phyloP scores from a whole-genome alignment of 2,797 vertebrate species.

The Pachyuromys duprasi region DNA sequence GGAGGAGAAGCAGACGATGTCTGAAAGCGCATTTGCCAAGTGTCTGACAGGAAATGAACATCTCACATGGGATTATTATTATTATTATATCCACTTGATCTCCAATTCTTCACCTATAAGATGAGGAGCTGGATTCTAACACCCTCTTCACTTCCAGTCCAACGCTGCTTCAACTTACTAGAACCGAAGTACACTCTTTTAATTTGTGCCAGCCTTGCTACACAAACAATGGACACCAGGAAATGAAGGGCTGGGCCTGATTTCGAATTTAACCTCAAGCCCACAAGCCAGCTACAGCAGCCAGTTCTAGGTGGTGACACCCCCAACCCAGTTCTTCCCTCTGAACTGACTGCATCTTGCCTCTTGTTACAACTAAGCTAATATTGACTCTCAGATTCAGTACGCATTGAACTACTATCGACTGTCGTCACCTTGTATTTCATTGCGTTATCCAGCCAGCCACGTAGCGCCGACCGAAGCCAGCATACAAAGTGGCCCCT shows the following conservation, averaged over 20 bases:
- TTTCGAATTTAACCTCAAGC: background rate
- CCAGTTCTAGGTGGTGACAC: background rate
- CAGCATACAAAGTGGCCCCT: background rate
- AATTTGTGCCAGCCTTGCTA: background rate
- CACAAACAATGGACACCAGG: background rate
- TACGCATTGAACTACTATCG: slow-evolving; percentile 17
- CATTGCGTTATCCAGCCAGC: slow-evolving; percentile 39
- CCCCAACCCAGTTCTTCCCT: background rate
- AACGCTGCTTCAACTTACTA: background rate
- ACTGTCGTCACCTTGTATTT: slow-evolving; percentile 11
- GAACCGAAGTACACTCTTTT: background rate
- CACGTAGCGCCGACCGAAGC: background rate
- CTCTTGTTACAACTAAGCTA: slow-evolving; percentile 14
- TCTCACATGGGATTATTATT: background rate
- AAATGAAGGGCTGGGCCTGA: background rate
- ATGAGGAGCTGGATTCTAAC: background rate
- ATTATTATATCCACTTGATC: background rate
- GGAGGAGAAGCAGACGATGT: background rate
- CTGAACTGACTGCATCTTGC: background rate
- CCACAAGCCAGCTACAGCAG: background rate
- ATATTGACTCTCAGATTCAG: slow-evolving; percentile 17
- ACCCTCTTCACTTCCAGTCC: background rate
- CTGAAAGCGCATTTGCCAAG: background rate
- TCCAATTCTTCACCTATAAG: background rate
- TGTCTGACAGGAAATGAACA: background rate